phyloP scores from a whole-genome alignment of 2,888 invertebrate species.

The Apamea epomidion region DNA sequence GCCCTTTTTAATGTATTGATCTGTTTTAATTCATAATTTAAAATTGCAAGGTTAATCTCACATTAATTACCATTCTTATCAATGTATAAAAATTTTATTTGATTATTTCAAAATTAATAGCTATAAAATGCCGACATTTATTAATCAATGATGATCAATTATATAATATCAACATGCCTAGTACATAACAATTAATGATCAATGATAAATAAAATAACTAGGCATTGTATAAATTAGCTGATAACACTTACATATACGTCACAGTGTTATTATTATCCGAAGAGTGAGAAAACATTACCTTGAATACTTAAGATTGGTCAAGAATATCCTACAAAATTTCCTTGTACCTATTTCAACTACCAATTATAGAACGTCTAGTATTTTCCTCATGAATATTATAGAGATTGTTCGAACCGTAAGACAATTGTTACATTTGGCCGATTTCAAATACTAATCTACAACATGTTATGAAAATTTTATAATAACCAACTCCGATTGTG shows the following conservation, averaged over 20 bases:
- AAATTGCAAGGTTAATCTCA: neutral
- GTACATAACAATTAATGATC: neutral
- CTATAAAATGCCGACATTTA: neutral
- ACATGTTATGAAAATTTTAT: neutral
- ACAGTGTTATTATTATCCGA: constrained; percentile 24
- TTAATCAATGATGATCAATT: constrained; percentile 20
- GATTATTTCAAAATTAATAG: constrained; percentile 17
- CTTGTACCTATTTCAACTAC: neutral
- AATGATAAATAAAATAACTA: constrained; percentile 31
- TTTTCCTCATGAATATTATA: neutral
- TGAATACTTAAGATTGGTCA: neutral
- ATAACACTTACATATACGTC: constrained; percentile 33
- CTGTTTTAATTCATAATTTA: neutral
- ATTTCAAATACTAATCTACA: neutral
- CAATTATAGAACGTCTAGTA: neutral
- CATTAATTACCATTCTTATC: constrained; percentile 17
- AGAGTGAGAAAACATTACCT: constrained; percentile 5
- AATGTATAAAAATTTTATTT: constrained; percentile 13
- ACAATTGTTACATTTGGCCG: neutral
- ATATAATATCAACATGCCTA: constrained; percentile 24
- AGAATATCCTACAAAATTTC: constrained; percentile 11
- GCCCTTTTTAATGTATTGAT: neutral
- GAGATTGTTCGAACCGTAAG: neutral
- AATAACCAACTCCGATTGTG: neutral
- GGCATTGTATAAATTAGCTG: constrained; percentile 38